Base-by-base conservation (phyloP, 2,888 invertebrate species). In the Netelia virgata region DNA sequence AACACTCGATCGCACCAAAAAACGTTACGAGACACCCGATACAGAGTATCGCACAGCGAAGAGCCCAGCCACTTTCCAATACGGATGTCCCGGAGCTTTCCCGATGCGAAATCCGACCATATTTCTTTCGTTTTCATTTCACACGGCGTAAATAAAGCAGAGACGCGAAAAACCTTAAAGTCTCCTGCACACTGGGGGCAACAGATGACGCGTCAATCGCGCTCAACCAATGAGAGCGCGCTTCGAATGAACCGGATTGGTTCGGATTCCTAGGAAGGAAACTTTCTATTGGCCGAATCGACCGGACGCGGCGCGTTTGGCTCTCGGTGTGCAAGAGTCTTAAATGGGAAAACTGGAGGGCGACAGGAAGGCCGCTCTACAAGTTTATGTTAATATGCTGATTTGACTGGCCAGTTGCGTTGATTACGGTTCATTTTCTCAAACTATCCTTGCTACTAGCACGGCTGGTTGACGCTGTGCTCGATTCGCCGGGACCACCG, bases 371-470 rank as follows among this genome's bases (percentile, higher is more conserved):
- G 57, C 81, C 83, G 85, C 88, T 92, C 64, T 91, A 92, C 89
- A 91, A 91, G 86, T 92, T 91, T 83, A 90, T 88, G 85, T 92
- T 91, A 88, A 92, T 92, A 86, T 92, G 92, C 90, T 93, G 92
- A 88, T 92, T 93, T 87, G 92, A 92, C 91, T 92, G 92, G 64
- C 92, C 92, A 91, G 90, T 92, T 91, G 92, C 92, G 92, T 92
- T 92, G 92, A 93, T 90, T 87, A 92, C 92, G 91, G 92, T 93
- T 93, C 92, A 93, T 92, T 93, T 93, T 87, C 92, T 89, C 89
- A 93, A 85, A 86, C 92, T 92, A 79, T 93, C 92, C 88, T 93
- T 93, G 90, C 92, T 93, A 88, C 92, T 92, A 83, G 92, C 92
- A 80, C 92, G 92, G 89, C 92, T 93, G 72, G 92, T 92, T 41